Evolutionary conservation across 2,888 invertebrate genomes (phyloP).

Genomic region (Callinectes sapidus): DNA sequence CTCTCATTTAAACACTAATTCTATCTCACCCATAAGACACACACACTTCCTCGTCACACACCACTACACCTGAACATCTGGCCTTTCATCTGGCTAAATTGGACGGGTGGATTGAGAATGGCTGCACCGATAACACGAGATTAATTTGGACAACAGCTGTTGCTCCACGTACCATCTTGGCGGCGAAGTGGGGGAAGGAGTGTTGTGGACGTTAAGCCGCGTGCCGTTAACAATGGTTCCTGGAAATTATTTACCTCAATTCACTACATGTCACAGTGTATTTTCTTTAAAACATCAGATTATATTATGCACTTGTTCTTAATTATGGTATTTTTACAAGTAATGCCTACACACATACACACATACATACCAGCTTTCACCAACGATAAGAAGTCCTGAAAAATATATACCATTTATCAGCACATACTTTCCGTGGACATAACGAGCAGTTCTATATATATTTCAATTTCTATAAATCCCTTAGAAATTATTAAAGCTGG

Average conservation of each 20-base stretch:
- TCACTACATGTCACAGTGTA: too few species aligned
- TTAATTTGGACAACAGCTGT: background rate
- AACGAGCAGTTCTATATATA: too few species aligned
- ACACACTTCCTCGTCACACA: background rate
- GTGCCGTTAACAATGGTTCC: background rate
- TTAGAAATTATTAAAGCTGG: too few species aligned
- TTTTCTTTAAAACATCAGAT: too few species aligned
- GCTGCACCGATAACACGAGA: background rate
- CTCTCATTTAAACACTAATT: background rate
- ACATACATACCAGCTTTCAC: too few species aligned
- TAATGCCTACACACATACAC: too few species aligned
- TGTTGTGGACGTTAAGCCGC: background rate
- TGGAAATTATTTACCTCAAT: background rate
- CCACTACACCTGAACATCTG: background rate
- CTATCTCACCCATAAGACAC: background rate
- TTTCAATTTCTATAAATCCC: too few species aligned
- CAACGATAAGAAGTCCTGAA: too few species aligned
- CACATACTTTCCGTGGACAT: too few species aligned
- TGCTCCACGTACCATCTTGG: slow-evolving; percentile 33
- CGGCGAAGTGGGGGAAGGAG: slow-evolving; percentile 27
- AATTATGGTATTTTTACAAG: too few species aligned
- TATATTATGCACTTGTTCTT: too few species aligned
- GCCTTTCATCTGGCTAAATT: background rate
- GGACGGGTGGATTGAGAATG: background rate
- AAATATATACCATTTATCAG: too few species aligned